phyloP scores from a whole-genome alignment of 2,797 vertebrate genomes.

The Pterois miles region DNA sequence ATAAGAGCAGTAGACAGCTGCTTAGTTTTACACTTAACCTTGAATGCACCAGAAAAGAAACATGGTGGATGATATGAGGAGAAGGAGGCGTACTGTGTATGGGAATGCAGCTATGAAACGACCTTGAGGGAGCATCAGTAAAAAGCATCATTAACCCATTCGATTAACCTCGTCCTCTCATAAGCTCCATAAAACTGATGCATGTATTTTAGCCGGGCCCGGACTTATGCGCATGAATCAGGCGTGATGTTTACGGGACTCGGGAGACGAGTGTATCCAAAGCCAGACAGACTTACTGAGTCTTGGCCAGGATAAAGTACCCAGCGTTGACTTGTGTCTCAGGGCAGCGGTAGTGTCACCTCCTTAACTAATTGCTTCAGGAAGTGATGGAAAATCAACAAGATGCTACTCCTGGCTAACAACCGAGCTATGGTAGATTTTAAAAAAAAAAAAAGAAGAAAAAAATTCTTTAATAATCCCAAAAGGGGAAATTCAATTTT shows the following conservation, averaged over 20 bases:
- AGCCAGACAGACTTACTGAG: not conserved
- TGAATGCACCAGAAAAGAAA: constrained; percentile 43
- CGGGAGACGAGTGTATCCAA: not conserved
- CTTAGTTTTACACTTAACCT: constrained; percentile 53
- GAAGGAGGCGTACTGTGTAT: constrained; percentile 4
- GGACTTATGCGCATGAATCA: constrained; percentile 46
- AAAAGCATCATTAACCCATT: constrained; percentile 79
- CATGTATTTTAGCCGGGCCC: constrained; percentile 31
- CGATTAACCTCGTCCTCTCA: constrained; percentile 75
- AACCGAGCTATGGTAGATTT: not conserved
- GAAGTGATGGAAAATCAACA: constrained; percentile 2
- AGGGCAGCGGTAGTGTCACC: constrained; percentile 2
- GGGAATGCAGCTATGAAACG: constrained; percentile 44
- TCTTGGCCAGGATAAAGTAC: not conserved
- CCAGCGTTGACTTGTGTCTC: not conserved
- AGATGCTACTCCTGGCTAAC: not conserved
- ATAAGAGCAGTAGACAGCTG: constrained; percentile 22
- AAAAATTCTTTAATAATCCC: no score
- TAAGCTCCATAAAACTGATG: constrained; percentile 66
- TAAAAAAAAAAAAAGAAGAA: no score
- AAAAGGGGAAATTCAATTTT: no score
- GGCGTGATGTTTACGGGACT: constrained; percentile 17
- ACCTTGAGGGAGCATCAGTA: constrained; percentile 76
- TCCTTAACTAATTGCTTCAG: constrained; percentile 12
- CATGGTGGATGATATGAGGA: constrained; percentile 16